Percentiles rank a stretch among this genome's conserved stretches.
Conservation (phyloP, 1,140 invertebrate species). For the Ooceraea biroi region DNA sequence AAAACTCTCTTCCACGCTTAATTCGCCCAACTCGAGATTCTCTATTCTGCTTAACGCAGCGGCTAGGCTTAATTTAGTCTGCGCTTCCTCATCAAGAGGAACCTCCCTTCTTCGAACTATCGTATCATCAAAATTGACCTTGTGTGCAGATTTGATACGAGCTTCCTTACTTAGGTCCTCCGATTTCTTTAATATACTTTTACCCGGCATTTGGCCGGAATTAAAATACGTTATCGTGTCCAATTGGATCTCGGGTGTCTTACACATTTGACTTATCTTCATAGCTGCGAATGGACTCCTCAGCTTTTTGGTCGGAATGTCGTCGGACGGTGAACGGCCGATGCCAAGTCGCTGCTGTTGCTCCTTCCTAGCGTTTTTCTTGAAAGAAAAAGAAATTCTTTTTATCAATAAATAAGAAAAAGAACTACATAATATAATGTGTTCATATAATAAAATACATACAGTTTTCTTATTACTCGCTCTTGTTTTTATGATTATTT, state of each 20-base stretch:
- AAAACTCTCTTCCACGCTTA: conserved; percentile 29
- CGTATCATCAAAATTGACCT: conserved; percentile 74
- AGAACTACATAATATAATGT: too few species aligned
- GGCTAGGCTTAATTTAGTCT: conserved; percentile 58
- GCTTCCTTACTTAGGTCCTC: conserved; percentile 58
- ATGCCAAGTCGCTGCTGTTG: conserved; percentile 80
- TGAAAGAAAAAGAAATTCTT: conserved; percentile 74
- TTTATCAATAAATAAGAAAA: too few species aligned
- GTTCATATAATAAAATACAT: background rate
- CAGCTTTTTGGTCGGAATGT: conserved; percentile 80
- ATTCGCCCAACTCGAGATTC: conserved; percentile 57
- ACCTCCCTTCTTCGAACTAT: conserved; percentile 67
- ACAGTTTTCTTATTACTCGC: background rate
- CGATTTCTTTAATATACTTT: conserved; percentile 81
- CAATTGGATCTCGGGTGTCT: conserved; percentile 80
- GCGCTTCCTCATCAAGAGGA: conserved; percentile 62
- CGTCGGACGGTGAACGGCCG: conserved; percentile 14
- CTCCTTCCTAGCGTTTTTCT: conserved; percentile 85
- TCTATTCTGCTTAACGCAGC: conserved; percentile 70
- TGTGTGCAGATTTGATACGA: conserved; percentile 64
- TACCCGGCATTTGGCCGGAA: conserved; percentile 80
- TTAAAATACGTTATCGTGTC: conserved; percentile 80
- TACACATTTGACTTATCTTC: conserved; percentile 78
- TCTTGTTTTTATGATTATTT: too few species aligned
- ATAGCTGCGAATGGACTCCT: conserved; percentile 77